A percentile compares a stretch with the other conserved stretches of the same genome.
Conservation (phyloP, 2,113 vertebrate genomes). For the Catharus fuscescens region DNA sequence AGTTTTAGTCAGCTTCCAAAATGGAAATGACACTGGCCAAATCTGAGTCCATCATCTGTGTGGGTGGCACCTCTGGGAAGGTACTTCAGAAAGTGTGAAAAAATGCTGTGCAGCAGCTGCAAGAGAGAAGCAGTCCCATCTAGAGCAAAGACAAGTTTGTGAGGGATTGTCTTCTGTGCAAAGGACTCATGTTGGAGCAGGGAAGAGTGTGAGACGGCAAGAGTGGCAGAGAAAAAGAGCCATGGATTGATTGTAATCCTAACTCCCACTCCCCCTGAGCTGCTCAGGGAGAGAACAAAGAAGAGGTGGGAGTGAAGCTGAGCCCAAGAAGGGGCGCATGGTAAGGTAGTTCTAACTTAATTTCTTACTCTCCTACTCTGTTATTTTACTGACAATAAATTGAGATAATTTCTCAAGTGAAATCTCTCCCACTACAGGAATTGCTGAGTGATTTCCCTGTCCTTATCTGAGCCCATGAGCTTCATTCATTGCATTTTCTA, state of each 20-base stretch:
- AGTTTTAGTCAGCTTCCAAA: neutral
- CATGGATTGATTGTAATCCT: neutral
- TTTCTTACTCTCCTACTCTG: neutral
- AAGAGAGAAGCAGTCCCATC: neutral
- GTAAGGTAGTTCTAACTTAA: neutral
- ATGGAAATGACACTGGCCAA: neutral
- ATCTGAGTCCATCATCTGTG: fast-evolving
- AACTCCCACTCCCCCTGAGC: fast-evolving
- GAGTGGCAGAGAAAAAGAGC: neutral
- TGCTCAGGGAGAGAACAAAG: neutral
- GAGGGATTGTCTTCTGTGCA: neutral
- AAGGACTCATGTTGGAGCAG: neutral
- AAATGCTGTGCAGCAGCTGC: neutral
- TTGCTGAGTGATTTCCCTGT: neutral
- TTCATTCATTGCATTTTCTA: neutral
- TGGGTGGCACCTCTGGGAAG: neutral
- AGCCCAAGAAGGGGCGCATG: neutral
- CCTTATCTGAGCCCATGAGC: neutral
- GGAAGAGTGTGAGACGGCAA: neutral
- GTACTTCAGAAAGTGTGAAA: neutral
- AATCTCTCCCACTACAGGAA: neutral
- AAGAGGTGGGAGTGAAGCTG: neutral
- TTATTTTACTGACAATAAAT: neutral
- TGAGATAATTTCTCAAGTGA: neutral
- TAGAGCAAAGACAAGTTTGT: neutral